These are phyloP conservation scores for Ailuropoda melanoleuca DNA, from an alignment of 2,113 vertebrate genomes.

Conservation along the genomic window DNA sequence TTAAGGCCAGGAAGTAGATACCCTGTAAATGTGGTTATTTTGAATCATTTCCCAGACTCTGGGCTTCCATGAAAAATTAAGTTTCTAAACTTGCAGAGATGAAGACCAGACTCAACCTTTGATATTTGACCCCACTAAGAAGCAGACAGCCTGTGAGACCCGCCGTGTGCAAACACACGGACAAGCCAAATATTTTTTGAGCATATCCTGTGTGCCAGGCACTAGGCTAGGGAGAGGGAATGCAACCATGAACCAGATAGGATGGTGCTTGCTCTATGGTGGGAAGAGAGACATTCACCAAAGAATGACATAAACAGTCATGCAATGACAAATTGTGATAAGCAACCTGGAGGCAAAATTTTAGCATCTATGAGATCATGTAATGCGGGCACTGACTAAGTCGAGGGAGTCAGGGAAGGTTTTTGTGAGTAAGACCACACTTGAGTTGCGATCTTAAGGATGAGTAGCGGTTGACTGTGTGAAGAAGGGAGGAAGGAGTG, in stretches of 20 bases:
- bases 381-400: not conserved
- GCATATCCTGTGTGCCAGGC: not conserved
- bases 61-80: not conserved
- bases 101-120: not conserved
- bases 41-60: conserved; percentile 2
- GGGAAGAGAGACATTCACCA: not conserved
- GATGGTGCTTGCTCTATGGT: not conserved
- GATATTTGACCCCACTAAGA: not conserved
- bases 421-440: not conserved
- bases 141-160: not conserved
- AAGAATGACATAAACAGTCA: not conserved
- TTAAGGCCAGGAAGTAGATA: not conserved
- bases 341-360: not conserved
- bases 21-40: not conserved
- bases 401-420: not conserved
- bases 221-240: not conserved
- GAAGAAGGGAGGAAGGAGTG: not conserved
- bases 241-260: not conserved
- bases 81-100: conserved; percentile 11
- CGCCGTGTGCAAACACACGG: not conserved
- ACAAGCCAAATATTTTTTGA: not conserved
- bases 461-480: not conserved
- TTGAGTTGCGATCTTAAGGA: not conserved
- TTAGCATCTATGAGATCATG: not conserved
- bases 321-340: not conserved